Base-by-base conservation (phyloP, 2,797 vertebrate species). In the Miopithecus talapoin region DNA sequence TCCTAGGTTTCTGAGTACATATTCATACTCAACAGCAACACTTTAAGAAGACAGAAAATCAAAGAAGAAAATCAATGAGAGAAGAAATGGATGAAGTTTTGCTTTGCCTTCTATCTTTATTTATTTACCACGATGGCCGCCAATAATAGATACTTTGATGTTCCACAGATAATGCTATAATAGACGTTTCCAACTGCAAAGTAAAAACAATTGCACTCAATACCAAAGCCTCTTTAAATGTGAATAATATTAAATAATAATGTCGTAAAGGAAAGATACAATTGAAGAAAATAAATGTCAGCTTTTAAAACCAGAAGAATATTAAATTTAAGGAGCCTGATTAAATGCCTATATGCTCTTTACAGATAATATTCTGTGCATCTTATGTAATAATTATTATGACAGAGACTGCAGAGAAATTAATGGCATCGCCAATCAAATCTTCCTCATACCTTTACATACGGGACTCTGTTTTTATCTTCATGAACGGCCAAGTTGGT, bases 401-500 rank as follows among this genome's bases (percentile, higher is more conserved):
- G 33, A 85, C 55, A 87, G 57, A 78, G 75, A 96, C 6, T 14
- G 0, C 24, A 78, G 81, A 89, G 36, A 96, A 89, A 78, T 81
- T 53, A 86, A 76, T 19, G 22, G 39, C 11, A 95, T 64, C 46
- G 78, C 86, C 75, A 79, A 26, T 41, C 59, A 78, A 83, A 46
- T 95, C 11, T 84, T 89, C 72, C 39, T 85, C 94, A 95, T 98
- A 99, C 99, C 99, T 99, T 99, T 9, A 99, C 99, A 79, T 99
- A 99, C 0, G 99, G 99, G 53, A 99, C 99, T 97, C 99, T 99
- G 99, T 99, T 99, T 98, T 99, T 99, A 98, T 99, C 99, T 98
- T 99, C 99, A 53, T 99, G 99, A 43, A 99, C 99, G 22, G 99
- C 99, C 30, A 99, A 98, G 98, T 99, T 99, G 28, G 99, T 99